A percentile compares a stretch with the other conserved stretches of the same genome.
phyloP scores from a whole-genome alignment of 2,113 vertebrate species.

The Trichechus manatus region DNA sequence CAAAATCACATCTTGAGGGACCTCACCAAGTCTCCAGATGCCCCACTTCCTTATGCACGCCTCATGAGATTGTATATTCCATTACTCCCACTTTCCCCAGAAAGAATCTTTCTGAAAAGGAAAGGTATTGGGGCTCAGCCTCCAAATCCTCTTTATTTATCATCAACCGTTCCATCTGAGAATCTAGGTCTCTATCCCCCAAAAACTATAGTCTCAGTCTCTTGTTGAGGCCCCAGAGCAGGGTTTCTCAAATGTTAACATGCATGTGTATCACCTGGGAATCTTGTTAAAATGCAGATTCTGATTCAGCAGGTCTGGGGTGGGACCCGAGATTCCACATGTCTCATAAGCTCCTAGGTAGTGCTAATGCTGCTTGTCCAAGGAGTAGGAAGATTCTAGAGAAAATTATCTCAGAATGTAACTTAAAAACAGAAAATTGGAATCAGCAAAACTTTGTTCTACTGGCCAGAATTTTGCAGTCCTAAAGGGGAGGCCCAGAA shows the following conservation, averaged over 20 bases:
- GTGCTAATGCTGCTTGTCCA: not conserved
- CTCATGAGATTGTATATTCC: not conserved
- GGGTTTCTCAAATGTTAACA: not conserved
- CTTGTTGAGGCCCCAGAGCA: constrained; percentile 12
- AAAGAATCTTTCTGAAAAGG: constrained; percentile 45
- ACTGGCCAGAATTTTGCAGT: not conserved
- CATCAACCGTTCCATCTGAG: not conserved
- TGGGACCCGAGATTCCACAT: not conserved
- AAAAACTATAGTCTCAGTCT: not conserved
- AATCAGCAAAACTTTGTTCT: not conserved
- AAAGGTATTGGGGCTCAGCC: not conserved
- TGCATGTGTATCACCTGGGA: not conserved
- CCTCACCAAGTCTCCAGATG: not conserved
- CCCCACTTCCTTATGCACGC: not conserved
- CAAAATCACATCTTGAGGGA: constrained; percentile 4
- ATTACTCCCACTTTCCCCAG: not conserved
- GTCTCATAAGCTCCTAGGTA: constrained; percentile 10
- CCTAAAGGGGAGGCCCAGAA: not conserved
- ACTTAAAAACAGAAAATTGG: not conserved
- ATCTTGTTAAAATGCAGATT: not conserved
- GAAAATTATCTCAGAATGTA: constrained; percentile 11
- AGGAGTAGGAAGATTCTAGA: not conserved
- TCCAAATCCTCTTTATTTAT: constrained; percentile 34
- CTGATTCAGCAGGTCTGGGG: not conserved
- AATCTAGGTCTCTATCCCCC: not conserved